Evolutionary conservation across 2,113 vertebrate genomes (phyloP).

Genomic region (Ophthalmolycus amberensis): DNA sequence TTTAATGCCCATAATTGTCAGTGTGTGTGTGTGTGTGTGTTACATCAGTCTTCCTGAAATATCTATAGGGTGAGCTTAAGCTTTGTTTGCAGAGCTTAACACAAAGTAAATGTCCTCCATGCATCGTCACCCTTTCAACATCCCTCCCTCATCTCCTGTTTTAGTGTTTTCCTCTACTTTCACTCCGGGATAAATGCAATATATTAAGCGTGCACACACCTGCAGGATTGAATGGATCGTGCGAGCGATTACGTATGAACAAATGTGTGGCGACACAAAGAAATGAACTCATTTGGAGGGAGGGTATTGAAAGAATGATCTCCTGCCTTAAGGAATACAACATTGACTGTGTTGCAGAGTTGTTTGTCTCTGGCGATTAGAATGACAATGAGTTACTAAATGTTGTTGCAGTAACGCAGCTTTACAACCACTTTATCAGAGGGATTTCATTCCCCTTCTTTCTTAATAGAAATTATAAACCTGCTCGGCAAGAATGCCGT

Average conservation of each 20-base stretch:
- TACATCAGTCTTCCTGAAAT: conserved; percentile 24
- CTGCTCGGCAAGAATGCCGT: background rate
- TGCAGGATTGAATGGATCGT: conserved; percentile 36
- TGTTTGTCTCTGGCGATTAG: conserved; percentile 34
- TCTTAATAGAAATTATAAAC: background rate
- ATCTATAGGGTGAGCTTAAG: conserved; percentile 30
- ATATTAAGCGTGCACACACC: conserved; percentile 26
- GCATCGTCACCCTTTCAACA: conserved; percentile 29
- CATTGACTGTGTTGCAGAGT: background rate
- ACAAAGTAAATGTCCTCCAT: conserved; percentile 53
- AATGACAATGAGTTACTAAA: conserved; percentile 26
- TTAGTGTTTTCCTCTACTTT: conserved; percentile 19
- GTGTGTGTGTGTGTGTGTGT: background rate
- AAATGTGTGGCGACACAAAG: conserved; percentile 34
- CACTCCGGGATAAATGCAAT: conserved; percentile 26
- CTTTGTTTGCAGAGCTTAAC: conserved; percentile 51
- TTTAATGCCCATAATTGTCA: conserved; percentile 19
- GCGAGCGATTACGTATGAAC: conserved; percentile 30
- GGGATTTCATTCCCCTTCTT: conserved; percentile 2
- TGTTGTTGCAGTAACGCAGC: background rate
- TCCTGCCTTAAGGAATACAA: conserved; percentile 18
- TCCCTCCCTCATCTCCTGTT: conserved; percentile 15
- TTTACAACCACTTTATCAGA: background rate
- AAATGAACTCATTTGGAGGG: conserved; percentile 21
- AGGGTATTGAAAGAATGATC: conserved; percentile 6